Evolutionary conservation across 2,797 vertebrate genomes (phyloP), one percentile per base, ranked within the genome.

Genomic region (Fistularia tabacaria): DNA sequence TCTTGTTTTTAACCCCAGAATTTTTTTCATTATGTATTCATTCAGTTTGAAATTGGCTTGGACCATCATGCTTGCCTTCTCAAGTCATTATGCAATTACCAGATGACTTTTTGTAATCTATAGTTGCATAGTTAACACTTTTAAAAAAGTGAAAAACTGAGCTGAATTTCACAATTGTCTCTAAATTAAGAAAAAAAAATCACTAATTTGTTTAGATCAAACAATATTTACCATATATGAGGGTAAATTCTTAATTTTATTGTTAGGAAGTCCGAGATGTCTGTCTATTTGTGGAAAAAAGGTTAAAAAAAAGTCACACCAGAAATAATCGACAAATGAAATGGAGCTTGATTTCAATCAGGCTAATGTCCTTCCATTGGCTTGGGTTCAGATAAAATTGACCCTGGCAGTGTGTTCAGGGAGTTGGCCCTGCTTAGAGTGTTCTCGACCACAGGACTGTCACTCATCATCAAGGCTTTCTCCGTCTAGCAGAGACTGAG

Each of bases 401-500:
- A 79, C 75, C 71, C 64, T 14, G 36, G 52, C 9, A 25, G 61
- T 73, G 66, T 72, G 53, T 57, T 11, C 15, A 69, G 53, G 54
- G 50, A 47, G 45, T 7, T 66, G 70, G 67, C 66, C 46, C 59
- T 53, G 49, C 42, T 9, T 6, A 45, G 58, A 65, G 69, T 76
- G 51, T 57, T 82, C 58, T 74, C 57, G 65, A 61, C 71, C 59
- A 48, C 67, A 48, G 69, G 56, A 50, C 68, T 79, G 80, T 82
- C 82, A 71, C 76, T 88, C 79, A 79, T 76, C 74, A 77, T 83
- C 79, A 78, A 3, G 60, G 49, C 59, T 76, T 50, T 81, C 60
- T 77, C 58, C 57, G 45, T 71, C 81, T 71, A 79, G 59, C 90
- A 95, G 96, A 97, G 91, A 91, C 85, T 62, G 96, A 98, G 82